Percentiles rank a stretch among this genome's conserved stretches.
These are phyloP conservation scores for roundworm (Caenorhabditis elegans) DNA, from an alignment of 1,140 invertebrate genomes.

Conservation along the genomic window DNA sequence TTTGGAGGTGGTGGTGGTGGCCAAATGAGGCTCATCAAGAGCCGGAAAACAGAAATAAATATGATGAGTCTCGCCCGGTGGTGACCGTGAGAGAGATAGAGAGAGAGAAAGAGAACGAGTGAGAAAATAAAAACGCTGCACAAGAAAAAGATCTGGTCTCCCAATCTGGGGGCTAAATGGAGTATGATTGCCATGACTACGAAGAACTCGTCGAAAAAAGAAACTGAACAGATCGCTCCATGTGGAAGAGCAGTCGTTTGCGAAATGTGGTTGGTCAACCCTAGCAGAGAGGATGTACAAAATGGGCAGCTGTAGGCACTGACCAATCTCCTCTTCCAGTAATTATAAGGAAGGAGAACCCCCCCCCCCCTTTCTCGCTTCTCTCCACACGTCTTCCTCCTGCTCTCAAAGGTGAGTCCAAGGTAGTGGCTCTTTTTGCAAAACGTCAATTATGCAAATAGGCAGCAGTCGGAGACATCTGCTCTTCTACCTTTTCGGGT, in stretches of 20 bases:
- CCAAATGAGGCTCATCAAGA: background rate
- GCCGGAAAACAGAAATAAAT: constrained; percentile 27
- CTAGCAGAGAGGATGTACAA: too few species aligned
- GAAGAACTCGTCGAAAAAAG: background rate
- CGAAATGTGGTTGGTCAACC: too few species aligned
- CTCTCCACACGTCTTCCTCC: background rate
- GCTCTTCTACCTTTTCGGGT: background rate
- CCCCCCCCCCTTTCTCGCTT: background rate
- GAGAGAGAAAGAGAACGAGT: too few species aligned
- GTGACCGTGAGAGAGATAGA: background rate
- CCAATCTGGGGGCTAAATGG: background rate
- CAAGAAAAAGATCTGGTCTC: background rate
- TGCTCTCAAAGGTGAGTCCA: background rate
- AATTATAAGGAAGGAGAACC: background rate
- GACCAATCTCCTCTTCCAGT: background rate
- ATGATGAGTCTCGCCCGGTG: background rate
- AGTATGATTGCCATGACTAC: constrained; percentile 15
- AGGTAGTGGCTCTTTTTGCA: background rate
- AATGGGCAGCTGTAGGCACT: too few species aligned
- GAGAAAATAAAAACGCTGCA: background rate
- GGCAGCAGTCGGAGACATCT: background rate
- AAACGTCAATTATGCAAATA: constrained; percentile 29
- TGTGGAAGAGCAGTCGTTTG: background rate
- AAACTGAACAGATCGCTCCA: background rate
- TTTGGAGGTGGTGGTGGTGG: too few species aligned